These are phyloP conservation scores for Lobophora halterata DNA, from an alignment of 2,888 invertebrate genomes.

Conservation along the genomic window DNA sequence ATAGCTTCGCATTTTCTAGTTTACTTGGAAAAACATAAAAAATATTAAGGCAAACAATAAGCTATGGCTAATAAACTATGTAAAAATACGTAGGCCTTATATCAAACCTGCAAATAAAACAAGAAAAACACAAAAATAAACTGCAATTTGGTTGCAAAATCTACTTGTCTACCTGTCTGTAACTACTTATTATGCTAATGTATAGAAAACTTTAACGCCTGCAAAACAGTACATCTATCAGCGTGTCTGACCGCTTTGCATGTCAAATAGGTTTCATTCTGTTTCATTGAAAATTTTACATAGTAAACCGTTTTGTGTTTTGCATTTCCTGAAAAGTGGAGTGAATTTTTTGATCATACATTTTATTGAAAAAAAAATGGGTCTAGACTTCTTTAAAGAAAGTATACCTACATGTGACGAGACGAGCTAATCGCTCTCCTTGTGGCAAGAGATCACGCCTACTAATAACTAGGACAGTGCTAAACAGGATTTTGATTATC, in stretches of 20 bases:
- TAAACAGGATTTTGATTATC: too few relatives aligned
- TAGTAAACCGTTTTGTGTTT: constrained; percentile 20
- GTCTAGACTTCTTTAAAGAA: too few relatives aligned
- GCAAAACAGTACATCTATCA: constrained; percentile 20
- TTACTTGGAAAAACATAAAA: too few relatives aligned
- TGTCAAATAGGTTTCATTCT: constrained; percentile 23
- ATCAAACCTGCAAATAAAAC: constrained; percentile 5
- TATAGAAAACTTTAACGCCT: constrained; percentile 28
- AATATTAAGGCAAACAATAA: too few relatives aligned
- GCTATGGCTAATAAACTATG: too few relatives aligned
- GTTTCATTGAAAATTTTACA: constrained; percentile 32
- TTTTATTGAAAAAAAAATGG: too few relatives aligned
- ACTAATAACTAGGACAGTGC: too few relatives aligned
- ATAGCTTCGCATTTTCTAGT: too few relatives aligned
- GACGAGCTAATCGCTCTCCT: too few relatives aligned
- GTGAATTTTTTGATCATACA: neutral
- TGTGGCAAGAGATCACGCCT: too few relatives aligned
- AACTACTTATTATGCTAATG: constrained; percentile 33
- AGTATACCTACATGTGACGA: too few relatives aligned
- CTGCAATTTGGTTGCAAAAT: too few relatives aligned
- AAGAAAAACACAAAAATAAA: constrained; percentile 9
- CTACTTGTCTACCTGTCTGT: constrained; percentile 27
- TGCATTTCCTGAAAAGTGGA: constrained; percentile 4
- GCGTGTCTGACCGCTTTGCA: constrained; percentile 20
- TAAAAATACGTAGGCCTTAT: neutral